Base-by-base conservation (phyloP, 2,888 invertebrate species). In the Axea sp. region DNA sequence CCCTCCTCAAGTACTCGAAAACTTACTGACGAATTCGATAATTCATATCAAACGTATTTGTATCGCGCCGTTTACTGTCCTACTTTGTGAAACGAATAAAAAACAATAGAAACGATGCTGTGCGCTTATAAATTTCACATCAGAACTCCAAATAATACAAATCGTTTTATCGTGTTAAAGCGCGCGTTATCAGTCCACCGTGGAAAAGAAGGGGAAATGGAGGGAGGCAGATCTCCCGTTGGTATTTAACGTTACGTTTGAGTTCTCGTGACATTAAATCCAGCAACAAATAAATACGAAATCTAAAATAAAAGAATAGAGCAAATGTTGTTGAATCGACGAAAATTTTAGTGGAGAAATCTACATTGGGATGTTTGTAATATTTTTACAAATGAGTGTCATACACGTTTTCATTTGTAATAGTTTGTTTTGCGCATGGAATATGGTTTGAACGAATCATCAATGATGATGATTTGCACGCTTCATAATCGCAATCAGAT, bases 41-140 rank as follows among this genome's bases (percentile, higher is more conserved):
- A 35, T 33, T 45, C 39, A 62, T 24, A 49, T n/a, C n/a, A n/a
- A n/a, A n/a, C 41, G 41, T 62, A 39, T 62, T 49, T 62, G 49
- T 49, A 49, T 39, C 49, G 41, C 49, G 41, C 30, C 22, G 39
- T 33, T 64, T 64, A 43, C 45, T 53, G 53, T 43, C 64, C 64
- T 64, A 64, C 64, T 64, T 64, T 49, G 19, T 31, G 24, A 43
- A 53, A 43, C 43, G 51, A 39, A 43, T 28, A 22, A 43, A 53
- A 51, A 53, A 64, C 53, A 53, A 43, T 43, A 43, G 53, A 6
- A 28, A 26, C 35, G 53, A 45, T 62, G 41, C 31, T 31, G 11
- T 24, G 24, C 64, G 53, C 53, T 64, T 64, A 45, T 64, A 53
- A 64, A 64, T 64, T 53, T 64, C 51, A 15, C 41, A 62, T 62